Conservation (phyloP, 2,888 invertebrate genomes). For the Dione juno region DNA sequence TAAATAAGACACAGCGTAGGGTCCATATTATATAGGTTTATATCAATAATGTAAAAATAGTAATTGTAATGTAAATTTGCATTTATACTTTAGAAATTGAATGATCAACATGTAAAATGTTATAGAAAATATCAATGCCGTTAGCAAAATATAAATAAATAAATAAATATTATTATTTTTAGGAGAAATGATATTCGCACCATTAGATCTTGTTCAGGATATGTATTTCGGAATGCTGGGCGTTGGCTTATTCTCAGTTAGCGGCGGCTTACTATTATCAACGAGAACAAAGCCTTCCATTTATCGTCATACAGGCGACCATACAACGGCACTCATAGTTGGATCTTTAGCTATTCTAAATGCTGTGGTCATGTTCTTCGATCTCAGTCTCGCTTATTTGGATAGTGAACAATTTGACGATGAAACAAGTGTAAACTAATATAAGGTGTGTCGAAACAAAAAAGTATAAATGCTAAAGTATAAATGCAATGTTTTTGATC, state of each 20-base stretch:
- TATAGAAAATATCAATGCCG: neutral
- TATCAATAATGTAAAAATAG: too few species aligned
- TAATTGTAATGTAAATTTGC: neutral
- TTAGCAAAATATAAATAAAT: slow-evolving; percentile 3
- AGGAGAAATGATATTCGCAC: slow-evolving; percentile 76
- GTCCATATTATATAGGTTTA: neutral
- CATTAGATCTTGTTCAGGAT: slow-evolving; percentile 77
- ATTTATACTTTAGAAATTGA: slow-evolving; percentile 1
- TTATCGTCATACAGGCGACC: slow-evolving; percentile 68
- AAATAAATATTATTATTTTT: slow-evolving; percentile 51
- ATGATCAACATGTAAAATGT: neutral
- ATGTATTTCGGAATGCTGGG: slow-evolving; percentile 75
- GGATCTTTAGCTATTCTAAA: slow-evolving; percentile 64
- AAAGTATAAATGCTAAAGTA: slow-evolving; percentile 13
- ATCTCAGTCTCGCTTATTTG: slow-evolving; percentile 72
- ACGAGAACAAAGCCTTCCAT: slow-evolving; percentile 54
- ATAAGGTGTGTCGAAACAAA: slow-evolving; percentile 51
- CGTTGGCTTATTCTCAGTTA: slow-evolving; percentile 62
- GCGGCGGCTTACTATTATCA: slow-evolving; percentile 66
- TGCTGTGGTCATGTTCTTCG: slow-evolving; percentile 70
- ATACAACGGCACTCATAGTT: slow-evolving; percentile 56
- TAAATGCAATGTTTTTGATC: neutral
- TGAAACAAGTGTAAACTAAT: slow-evolving; percentile 59
- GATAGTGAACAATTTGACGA: slow-evolving; percentile 77
- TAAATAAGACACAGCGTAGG: neutral